phyloP scores from a whole-genome alignment of 1,140 invertebrate genomes.

The Coelopa frigida region DNA sequence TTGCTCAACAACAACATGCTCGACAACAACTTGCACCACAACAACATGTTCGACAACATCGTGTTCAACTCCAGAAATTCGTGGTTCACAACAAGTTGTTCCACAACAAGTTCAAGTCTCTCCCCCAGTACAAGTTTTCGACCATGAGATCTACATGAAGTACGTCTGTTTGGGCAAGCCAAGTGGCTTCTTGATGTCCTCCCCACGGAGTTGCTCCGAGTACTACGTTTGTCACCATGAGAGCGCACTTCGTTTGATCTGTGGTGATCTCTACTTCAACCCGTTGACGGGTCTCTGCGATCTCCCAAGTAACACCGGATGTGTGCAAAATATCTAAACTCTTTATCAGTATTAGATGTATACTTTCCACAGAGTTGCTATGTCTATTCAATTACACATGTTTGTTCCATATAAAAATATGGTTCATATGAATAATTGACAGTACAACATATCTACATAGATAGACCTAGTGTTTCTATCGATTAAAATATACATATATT shows the following conservation, averaged over 20 bases:
- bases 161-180: conserved; percentile 29
- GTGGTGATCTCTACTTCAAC: conserved; percentile 34
- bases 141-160: conserved; percentile 7
- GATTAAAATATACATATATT: too few relatives aligned
- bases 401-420: too few relatives aligned
- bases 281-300: conserved; percentile 35
- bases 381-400: too few relatives aligned
- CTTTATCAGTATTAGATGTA: too few relatives aligned
- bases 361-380: too few relatives aligned
- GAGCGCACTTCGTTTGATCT: conserved; percentile 25
- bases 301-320: conserved; percentile 33
- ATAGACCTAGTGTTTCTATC: too few relatives aligned
- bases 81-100: too few relatives aligned
- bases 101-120: conserved; percentile 2
- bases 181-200: conserved; percentile 35
- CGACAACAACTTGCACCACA: not conserved
- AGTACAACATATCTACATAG: too few relatives aligned
- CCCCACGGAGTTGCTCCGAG: conserved; percentile 32
- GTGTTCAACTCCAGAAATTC: not conserved
- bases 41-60: not conserved
- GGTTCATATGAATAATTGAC: too few relatives aligned
- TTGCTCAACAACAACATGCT: not conserved
- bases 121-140: not conserved
- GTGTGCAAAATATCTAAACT: too few relatives aligned
- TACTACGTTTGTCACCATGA: conserved; percentile 37